Evolutionary conservation across 1,140 invertebrate genomes (phyloP).

Genomic region (Monomorium pharaonis): DNA sequence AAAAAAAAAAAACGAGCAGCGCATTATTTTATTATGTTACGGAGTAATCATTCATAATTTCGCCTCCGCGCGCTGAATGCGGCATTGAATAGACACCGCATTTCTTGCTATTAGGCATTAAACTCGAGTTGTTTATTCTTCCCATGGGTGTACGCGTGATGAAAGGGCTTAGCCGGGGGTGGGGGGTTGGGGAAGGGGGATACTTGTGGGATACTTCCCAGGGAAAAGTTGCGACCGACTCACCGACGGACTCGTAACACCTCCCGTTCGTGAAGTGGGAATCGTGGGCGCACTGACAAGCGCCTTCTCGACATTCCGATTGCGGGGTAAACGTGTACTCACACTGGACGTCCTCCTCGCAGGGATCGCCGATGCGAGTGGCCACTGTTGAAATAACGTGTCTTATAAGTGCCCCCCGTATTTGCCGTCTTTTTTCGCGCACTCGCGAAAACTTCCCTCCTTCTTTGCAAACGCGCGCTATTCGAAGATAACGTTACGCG

Average conservation of each 20-base stretch:
- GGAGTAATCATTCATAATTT: background rate
- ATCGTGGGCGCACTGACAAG: constrained; percentile 77
- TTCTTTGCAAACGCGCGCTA: background rate
- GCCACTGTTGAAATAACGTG: constrained; percentile 71
- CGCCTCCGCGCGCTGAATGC: background rate
- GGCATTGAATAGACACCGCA: background rate
- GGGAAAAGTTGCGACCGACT: constrained; percentile 49
- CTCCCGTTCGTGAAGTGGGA: constrained; percentile 73
- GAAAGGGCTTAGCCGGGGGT: background rate
- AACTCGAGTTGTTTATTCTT: constrained; percentile 32
- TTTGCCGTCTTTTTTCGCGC: background rate
- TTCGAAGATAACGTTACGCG: background rate
- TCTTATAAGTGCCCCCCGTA: background rate
- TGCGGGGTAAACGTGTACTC: constrained; percentile 77
- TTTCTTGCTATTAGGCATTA: background rate
- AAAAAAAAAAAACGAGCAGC: background rate
- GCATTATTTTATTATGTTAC: background rate
- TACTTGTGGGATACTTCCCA: constrained; percentile 12
- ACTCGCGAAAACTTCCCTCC: background rate
- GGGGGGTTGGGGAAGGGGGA: too few relatives aligned
- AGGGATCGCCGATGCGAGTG: constrained; percentile 75
- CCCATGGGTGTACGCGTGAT: constrained; percentile 28
- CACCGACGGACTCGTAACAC: constrained; percentile 80
- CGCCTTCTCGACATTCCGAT: constrained; percentile 77
- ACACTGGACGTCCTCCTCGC: constrained; percentile 76